Base-by-base conservation (phyloP, 1,140 invertebrate genomes). In the Diabrotica undecimpunctata region DNA sequence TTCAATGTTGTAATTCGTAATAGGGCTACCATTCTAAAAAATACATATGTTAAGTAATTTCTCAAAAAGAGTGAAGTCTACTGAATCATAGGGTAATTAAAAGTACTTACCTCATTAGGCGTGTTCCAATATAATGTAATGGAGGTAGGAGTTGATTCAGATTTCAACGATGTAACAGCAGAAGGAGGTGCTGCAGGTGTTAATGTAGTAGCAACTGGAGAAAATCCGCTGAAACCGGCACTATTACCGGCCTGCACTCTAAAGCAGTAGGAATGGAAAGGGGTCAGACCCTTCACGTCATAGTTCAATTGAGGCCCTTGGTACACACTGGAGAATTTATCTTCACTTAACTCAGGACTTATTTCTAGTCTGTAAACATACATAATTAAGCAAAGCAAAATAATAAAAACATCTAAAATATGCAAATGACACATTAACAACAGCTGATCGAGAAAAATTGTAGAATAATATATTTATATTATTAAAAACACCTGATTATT, bases 211-310 rank as follows among this genome's bases (percentile, higher is more conserved):
- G 85, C 80, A 13, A 84, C 80, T 35, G 83, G 77, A n/a, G 91
- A 92, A 81, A 85, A 89, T 12, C 83, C 80, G 61, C 92, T 89
- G 39, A 80, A 72, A 78, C 70, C 70, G 5, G 60, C 60, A 13
- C 50, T 62, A 37, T 62, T 62, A 7, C 60, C 52, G 4, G 60
- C 60, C 35, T 62, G 60, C 12, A 62, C 60, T 72, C 89, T 83
- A 77, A 95, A 93, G 70, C 86, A 87, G 79, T 94, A 95, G 10
- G 85, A 80, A 13, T 89, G 88, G 62, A 90, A 91, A 58, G 93
- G 91, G 5, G 81, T 80, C 61, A 95, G 79, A 52, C 72, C 71
- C 72, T 86, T 87, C n/a, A 92, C 83, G 72, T 93, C 88, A 74
- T 83, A 87, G 64, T 72, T 83, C 5, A 82, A 79, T 55, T 81